Conservation (phyloP, 2,797 vertebrate genomes). For the Rhabdomys pumilio region DNA sequence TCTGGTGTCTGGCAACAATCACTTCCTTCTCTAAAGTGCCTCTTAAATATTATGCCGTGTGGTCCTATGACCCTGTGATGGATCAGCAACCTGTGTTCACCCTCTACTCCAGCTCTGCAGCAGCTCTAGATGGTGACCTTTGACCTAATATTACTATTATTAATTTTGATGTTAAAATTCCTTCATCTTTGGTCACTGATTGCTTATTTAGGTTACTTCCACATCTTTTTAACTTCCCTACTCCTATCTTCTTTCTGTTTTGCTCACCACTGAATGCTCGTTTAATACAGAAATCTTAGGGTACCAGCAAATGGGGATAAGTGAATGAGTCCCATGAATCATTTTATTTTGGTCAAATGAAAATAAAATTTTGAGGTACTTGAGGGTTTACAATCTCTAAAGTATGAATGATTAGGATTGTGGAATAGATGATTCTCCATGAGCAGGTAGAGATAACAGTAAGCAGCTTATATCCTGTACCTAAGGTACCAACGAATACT, state of each 20-base stretch:
- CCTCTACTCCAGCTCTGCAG: background rate
- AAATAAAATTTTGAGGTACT: conserved; percentile 12
- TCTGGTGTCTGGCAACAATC: background rate
- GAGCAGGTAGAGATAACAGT: conserved; percentile 26
- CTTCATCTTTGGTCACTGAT: background rate
- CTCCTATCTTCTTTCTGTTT: conserved; percentile 51
- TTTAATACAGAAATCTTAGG: conserved; percentile 23
- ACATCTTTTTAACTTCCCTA: background rate
- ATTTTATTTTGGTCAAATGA: conserved; percentile 39
- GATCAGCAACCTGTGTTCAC: background rate
- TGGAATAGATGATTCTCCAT: background rate
- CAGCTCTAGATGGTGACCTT: background rate
- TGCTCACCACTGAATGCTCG: background rate
- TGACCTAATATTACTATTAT: background rate
- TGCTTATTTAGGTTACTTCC: background rate
- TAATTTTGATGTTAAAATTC: background rate
- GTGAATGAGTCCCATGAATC: background rate
- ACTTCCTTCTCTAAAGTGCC: background rate
- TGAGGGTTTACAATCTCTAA: background rate
- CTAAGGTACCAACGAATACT: background rate
- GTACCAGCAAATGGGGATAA: background rate
- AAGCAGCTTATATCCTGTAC: background rate
- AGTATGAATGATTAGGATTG: conserved; percentile 15
- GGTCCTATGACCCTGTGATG: background rate
- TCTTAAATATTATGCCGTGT: background rate